Percentiles rank a stretch among this genome's conserved stretches.
Evolutionary conservation across 2,888 invertebrate species (phyloP).

Genomic region (Leptodirus hochenwartii): DNA sequence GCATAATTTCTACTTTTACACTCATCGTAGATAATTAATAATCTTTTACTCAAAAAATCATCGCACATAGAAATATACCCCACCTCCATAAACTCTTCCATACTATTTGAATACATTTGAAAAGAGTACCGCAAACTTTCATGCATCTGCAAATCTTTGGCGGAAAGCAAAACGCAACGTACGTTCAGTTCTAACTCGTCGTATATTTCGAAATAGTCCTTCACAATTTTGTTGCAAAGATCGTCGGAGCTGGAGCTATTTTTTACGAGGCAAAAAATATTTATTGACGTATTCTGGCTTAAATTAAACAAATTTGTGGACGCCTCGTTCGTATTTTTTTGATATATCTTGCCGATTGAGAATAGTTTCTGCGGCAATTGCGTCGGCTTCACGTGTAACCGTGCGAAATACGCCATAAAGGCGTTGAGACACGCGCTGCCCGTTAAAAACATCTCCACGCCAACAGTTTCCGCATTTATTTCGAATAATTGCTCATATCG

Average conservation of each 20-base stretch:
- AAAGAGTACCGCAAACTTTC: constrained; percentile 52
- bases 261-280: too few species aligned
- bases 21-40: constrained; percentile 48
- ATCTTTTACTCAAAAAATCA: constrained; percentile 58
- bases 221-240: constrained; percentile 36
- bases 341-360: constrained; percentile 51
- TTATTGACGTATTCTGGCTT: constrained; percentile 49
- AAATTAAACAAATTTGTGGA: constrained; percentile 38
- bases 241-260: too few species aligned
- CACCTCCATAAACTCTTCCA: constrained; percentile 47
- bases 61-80: constrained; percentile 54
- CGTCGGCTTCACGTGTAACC: constrained; percentile 39
- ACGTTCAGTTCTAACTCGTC: constrained; percentile 47
- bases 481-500: constrained; percentile 33
- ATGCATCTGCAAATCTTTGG: constrained; percentile 37
- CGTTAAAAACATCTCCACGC: constrained; percentile 42
- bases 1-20: constrained; percentile 41
- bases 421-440: constrained; percentile 58
- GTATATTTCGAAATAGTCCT: constrained; percentile 38
- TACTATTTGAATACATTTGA: constrained; percentile 54
- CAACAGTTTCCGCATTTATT: constrained; percentile 27
- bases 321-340: constrained; percentile 25
- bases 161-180: constrained; percentile 40
- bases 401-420: constrained; percentile 55
- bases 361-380: constrained; percentile 52